Evolutionary conservation across 2,797 vertebrate genomes (phyloP), one percentile per base, ranked within the genome.

Genomic region (Propithecus perrieri): DNA sequence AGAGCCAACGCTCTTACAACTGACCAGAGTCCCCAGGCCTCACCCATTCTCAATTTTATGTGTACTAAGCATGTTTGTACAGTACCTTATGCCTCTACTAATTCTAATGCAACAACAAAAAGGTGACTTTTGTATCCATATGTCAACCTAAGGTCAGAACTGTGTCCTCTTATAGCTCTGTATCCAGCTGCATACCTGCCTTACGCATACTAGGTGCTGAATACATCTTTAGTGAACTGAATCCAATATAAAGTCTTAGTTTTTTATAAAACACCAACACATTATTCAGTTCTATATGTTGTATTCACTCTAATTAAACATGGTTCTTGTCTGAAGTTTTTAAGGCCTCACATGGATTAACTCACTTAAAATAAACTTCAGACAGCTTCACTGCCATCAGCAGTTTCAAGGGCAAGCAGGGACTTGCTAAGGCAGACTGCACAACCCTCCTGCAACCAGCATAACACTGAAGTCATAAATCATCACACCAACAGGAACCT

Each of bases 81-180:
- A 89, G 67, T 18, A 69, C 18, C 28, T 5, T 35, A 6, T 67
- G 53, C 13, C 13, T 63, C 75, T 43, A 61, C 20, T 61, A 75
- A 80, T 76, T 91, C 65, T 80, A 88, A 93, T 50, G 8, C 83
- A 96, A 57, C 38, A 95, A 63, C 12, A 85, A 33, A 63, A 81
- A 74, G 41, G 22, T 63, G 33, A 55, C 38, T 75, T 41, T 63
- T 61, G 24, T 65, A 61, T 26, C 88, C 12, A 28, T 14, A 50
- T 30, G 67, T 76, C 74, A 57, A 33, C 71, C 4, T 96, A 71
- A 74, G 38, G 22, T 80, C 71, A 89, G 38, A 91, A 75, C 7
- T 26, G 8, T 35, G 59, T 43, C 61, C 7, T 79, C 78, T 84
- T 78, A 8, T 67, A 41, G 41, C 67, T 71, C 67, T 61, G 67